phyloP scores from a whole-genome alignment of 2,888 invertebrate genomes.

The Cristatella mucedo region DNA sequence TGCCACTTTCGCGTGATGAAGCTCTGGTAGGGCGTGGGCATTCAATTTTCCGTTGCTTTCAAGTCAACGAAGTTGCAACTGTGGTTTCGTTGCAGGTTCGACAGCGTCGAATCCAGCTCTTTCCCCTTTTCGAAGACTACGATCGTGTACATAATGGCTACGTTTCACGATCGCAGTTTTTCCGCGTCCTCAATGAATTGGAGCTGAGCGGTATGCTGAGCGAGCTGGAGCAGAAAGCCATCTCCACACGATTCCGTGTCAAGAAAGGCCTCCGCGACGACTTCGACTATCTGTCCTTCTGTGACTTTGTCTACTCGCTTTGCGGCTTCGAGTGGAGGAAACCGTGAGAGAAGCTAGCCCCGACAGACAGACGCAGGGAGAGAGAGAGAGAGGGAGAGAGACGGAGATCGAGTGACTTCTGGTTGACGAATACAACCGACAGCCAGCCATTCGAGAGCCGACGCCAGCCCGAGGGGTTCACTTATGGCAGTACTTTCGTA shows the following conservation, averaged over 20 bases:
- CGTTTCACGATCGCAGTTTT: slow-evolving; percentile 35
- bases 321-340: slow-evolving; percentile 27
- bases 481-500: too few relatives aligned
- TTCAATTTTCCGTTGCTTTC: too few relatives aligned
- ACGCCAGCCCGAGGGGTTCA: too few relatives aligned
- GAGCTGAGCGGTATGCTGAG: slow-evolving; percentile 28
- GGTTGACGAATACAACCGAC: too few relatives aligned
- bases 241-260: slow-evolving; percentile 32
- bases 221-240: slow-evolving; percentile 27
- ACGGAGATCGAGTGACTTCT: too few relatives aligned
- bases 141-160: slow-evolving; percentile 35
- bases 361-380: too few relatives aligned
- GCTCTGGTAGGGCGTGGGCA: too few relatives aligned
- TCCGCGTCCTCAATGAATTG: slow-evolving; percentile 33
- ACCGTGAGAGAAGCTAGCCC: too few relatives aligned
- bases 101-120: slow-evolving; percentile 33
- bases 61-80: too few relatives aligned
- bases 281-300: slow-evolving; percentile 32
- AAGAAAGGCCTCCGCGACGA: slow-evolving; percentile 29
- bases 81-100: slow-evolving; percentile 31
- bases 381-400: too few relatives aligned
- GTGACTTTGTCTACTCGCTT: slow-evolving; percentile 27
- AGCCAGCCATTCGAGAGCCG: too few relatives aligned
- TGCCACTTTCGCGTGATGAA: too few relatives aligned
- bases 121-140: slow-evolving; percentile 38